Conservation (phyloP, 2,797 vertebrate genomes). For the Gymnopithys bicolor region DNA sequence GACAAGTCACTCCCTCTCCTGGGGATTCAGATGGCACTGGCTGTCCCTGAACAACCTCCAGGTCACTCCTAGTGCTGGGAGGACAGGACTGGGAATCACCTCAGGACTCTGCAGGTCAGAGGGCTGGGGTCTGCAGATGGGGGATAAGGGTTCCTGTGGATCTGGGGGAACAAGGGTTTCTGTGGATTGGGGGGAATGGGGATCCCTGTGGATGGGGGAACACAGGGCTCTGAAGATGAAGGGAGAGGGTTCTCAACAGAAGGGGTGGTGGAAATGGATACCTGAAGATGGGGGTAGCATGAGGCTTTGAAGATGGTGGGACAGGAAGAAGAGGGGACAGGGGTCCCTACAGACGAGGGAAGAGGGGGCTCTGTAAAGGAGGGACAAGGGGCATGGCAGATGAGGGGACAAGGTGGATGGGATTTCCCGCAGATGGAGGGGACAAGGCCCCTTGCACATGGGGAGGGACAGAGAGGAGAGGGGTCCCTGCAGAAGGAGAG, state of each 20-base stretch:
- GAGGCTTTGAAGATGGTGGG: background rate
- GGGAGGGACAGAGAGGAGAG: fast-evolving
- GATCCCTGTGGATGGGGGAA: background rate
- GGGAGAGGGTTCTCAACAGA: background rate
- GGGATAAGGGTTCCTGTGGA: background rate
- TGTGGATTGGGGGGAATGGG: background rate
- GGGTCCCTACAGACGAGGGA: background rate
- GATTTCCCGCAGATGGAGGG: background rate
- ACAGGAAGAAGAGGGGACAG: background rate
- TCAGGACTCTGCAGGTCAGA: fast-evolving
- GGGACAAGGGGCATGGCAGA: background rate
- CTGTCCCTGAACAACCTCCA: background rate
- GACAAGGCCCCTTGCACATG: background rate
- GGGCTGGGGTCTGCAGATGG: background rate
- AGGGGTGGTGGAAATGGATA: too few relatives aligned
- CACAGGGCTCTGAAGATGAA: background rate
- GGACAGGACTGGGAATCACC: background rate
- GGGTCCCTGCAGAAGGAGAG: background rate
- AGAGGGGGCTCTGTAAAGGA: background rate
- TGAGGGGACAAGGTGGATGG: fast-evolving
- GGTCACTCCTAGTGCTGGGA: background rate
- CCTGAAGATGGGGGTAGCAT: background rate
- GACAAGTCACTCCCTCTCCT: fast-evolving
- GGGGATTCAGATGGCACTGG: background rate
- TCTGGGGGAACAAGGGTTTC: background rate